These are phyloP conservation scores for Gasteruption jaculator DNA, from an alignment of 2,888 invertebrate genomes.

Conservation along the genomic window DNA sequence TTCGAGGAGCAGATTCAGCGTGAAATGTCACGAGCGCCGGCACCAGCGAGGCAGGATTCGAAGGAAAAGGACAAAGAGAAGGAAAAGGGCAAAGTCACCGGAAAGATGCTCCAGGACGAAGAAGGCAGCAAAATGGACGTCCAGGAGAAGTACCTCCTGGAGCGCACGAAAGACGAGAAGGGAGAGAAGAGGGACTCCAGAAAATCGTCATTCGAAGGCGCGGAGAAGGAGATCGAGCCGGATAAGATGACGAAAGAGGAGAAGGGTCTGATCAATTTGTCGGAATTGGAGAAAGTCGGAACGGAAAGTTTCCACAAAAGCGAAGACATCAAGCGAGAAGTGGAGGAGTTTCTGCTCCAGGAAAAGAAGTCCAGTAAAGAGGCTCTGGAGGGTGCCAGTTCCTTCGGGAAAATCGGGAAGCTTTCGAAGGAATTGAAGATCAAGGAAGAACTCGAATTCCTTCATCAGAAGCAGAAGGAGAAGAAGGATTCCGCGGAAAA, in stretches of 20 bases:
- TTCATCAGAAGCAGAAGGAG: conserved; percentile 5
- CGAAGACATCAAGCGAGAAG: no score
- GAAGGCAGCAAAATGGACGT: not conserved
- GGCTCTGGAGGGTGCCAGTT: conserved; percentile 10
- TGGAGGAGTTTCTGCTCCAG: conserved; percentile 19
- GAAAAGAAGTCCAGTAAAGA: conserved; percentile 17
- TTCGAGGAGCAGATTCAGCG: conserved; percentile 61
- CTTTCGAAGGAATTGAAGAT: conserved; percentile 7
- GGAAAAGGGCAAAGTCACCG: conserved; percentile 23
- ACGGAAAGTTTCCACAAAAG: no score
- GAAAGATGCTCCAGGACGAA: conserved; percentile 4
- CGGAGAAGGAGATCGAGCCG: not conserved
- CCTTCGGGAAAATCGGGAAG: not conserved
- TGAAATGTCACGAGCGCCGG: conserved; percentile 48
- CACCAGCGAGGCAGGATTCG: conserved; percentile 26
- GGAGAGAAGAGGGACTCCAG: not conserved
- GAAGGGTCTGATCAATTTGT: conserved; percentile 9
- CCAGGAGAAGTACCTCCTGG: not conserved
- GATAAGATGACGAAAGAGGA: conserved; percentile 7
- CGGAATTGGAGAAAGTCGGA: conserved; percentile 13
- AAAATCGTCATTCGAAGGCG: not conserved
- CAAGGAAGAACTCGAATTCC: not conserved
- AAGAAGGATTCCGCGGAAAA: conserved; percentile 1
- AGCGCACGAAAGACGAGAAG: not conserved
- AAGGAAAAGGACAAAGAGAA: conserved; percentile 23